Evolutionary conservation across 2,797 vertebrate genomes (phyloP), one percentile per base, ranked within the genome.

Genomic region (Xyrichtys novacula): DNA sequence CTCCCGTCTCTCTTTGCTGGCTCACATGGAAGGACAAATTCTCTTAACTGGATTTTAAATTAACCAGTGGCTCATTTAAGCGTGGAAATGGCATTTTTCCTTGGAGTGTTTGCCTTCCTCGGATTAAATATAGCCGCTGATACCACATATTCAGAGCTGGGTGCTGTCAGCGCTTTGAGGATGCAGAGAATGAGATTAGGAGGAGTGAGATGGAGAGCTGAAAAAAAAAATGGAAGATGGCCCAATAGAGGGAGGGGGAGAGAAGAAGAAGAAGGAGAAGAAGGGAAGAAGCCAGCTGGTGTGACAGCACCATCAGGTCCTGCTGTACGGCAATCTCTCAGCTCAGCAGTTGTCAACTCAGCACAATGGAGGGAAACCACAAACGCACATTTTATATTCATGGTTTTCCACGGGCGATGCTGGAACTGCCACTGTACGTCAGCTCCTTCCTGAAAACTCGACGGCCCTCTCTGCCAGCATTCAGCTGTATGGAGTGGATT

Each of bases 161-260:
- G 47, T 40, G 74, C 73, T 78, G 83, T 77, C 70, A 43, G 56
- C 11, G n/a, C 44, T 43, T 44, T 65, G 55, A 65, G 17, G 47
- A 76, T 36, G 71, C 1, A 36, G 78, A 81, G 79, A 89, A 89
- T 79, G 59, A 81, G 90, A 90, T 93, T 88, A 88, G 79, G 43
- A 79, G 71, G 55, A 57, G 73, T 71, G 80, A 44, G 73, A 84
- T 72, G 46, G 78, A 71, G 58, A 63, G 68, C 62, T 61, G 66
- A 77, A 81, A 26, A 76, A 26, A 76, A 54, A 63, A 71, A 64
- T 78, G 73, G 69, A 78, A 72, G 81, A 85, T 34, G 62, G 81
- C 76, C 76, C 64, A 25, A 40, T 32, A 48, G 59, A 25, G 20
- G 20, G 12, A 76, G 58, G 61, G 55, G 67, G 66, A 69, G 43